A percentile compares a stretch with the other conserved stretches of the same genome.
Evolutionary conservation across 2,113 vertebrate genomes (phyloP).

Genomic region (Paradisaea rubra): DNA sequence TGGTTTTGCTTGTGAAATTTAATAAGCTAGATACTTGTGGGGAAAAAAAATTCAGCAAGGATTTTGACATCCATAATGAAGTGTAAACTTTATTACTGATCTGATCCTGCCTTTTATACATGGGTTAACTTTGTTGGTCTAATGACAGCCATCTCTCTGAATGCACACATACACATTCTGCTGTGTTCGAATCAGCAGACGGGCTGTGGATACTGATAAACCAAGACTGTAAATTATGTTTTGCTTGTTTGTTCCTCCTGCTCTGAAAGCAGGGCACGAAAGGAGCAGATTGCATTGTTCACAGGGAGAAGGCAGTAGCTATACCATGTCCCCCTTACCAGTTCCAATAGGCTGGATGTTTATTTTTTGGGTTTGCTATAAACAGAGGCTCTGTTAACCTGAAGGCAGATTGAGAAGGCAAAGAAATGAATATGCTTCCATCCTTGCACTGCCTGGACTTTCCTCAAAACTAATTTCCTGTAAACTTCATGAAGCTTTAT

Average conservation of each 20-base stretch:
- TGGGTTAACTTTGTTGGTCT: slow-evolving; percentile 37
- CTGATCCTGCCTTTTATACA: slow-evolving; percentile 36
- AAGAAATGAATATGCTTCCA: neutral
- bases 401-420: neutral
- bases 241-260: slow-evolving; percentile 51
- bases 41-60: neutral
- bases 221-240: slow-evolving; percentile 56
- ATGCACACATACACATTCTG: slow-evolving; percentile 43
- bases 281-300: neutral
- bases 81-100: slow-evolving; percentile 44
- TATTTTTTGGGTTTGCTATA: neutral
- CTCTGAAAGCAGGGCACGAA: slow-evolving; percentile 30
- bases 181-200: slow-evolving; percentile 58
- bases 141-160: slow-evolving; percentile 44
- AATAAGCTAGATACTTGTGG: slow-evolving; percentile 21
- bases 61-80: slow-evolving; percentile 39
- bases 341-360: neutral
- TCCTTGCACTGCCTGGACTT: neutral
- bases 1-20: slow-evolving; percentile 18
- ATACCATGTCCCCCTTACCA: neutral
- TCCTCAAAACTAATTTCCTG: neutral
- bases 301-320: neutral
- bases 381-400: neutral
- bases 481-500: neutral
- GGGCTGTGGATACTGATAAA: slow-evolving; percentile 61